Conservation (phyloP, 2,888 invertebrate species). For the Seira sanloemensis region DNA sequence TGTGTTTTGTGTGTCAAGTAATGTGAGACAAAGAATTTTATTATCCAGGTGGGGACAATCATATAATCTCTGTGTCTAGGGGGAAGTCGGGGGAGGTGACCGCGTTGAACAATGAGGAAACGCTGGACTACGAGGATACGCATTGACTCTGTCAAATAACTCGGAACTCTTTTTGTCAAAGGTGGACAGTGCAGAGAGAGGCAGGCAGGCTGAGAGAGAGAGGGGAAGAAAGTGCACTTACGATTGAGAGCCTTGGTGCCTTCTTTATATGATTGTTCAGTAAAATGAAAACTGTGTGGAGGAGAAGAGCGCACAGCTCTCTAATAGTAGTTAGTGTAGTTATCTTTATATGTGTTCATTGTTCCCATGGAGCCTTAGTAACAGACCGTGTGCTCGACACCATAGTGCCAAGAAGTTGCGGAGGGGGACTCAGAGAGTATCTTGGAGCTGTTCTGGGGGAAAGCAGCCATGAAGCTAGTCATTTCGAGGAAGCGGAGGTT, state of each 20-base stretch:
- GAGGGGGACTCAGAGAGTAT: constrained; percentile 12
- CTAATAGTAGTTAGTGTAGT: constrained; percentile 11
- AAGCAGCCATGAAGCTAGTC: constrained; percentile 1
- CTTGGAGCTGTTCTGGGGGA: background rate
- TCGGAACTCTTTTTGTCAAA: background rate
- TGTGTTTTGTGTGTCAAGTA: too few relatives aligned
- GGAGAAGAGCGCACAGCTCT: constrained; percentile 8
- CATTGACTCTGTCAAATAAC: background rate
- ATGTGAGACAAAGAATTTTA: too few relatives aligned
- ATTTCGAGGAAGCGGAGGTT: background rate
- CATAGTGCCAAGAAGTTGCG: constrained; percentile 10
- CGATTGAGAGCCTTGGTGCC: background rate
- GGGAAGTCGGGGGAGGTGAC: background rate
- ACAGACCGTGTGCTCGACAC: background rate
- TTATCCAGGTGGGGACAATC: too few relatives aligned
- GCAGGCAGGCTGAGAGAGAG: too few relatives aligned
- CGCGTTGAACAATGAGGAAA: constrained; percentile 1
- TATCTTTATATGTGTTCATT: constrained; percentile 1
- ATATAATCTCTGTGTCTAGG: background rate
- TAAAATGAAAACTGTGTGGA: constrained; percentile 3
- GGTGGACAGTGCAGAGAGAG: background rate
- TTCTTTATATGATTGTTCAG: background rate
- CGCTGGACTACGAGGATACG: background rate
- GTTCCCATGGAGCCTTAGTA: background rate
- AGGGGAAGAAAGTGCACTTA: background rate